Evolutionary conservation across 1,140 invertebrate genomes (phyloP).

Genomic region (Whitmania pigra): DNA sequence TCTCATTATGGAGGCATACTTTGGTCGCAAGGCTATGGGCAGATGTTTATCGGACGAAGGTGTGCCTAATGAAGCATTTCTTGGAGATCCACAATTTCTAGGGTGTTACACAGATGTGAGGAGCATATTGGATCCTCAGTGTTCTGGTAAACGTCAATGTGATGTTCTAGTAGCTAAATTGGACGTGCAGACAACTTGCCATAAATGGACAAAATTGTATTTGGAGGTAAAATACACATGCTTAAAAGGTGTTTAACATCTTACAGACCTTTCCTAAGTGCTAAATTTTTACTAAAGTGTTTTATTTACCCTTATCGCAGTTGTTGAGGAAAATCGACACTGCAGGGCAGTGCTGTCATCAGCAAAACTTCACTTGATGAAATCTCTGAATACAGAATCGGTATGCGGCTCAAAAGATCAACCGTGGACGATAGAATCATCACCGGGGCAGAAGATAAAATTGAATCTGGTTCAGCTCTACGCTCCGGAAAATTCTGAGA

Average conservation of each 20-base stretch:
- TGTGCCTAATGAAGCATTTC: not conserved
- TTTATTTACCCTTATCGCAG: too few species aligned
- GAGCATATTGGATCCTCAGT: not conserved
- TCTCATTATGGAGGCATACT: not conserved
- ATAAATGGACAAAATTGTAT: not conserved
- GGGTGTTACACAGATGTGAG: constrained; percentile 12
- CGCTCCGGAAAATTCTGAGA: too few species aligned
- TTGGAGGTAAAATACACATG: not conserved
- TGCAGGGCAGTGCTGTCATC: too few species aligned
- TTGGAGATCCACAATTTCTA: not conserved
- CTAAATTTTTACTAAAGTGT: too few species aligned
- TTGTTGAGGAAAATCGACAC: too few species aligned
- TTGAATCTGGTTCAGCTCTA: too few species aligned
- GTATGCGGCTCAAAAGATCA: too few species aligned
- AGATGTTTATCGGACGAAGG: constrained; percentile 5
- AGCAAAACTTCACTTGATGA: too few species aligned
- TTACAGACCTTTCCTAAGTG: not conserved
- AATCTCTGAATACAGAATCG: too few species aligned
- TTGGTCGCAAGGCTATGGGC: constrained; percentile 4
- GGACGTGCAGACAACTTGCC: not conserved
- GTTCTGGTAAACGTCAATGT: not conserved
- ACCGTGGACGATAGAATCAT: too few species aligned
- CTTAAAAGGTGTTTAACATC: not conserved
- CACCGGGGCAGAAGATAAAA: too few species aligned
- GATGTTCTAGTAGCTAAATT: not conserved